Evolutionary conservation across 2,888 invertebrate genomes (phyloP), one percentile per base, ranked within the genome.

Genomic region (Campoletis raptor): DNA sequence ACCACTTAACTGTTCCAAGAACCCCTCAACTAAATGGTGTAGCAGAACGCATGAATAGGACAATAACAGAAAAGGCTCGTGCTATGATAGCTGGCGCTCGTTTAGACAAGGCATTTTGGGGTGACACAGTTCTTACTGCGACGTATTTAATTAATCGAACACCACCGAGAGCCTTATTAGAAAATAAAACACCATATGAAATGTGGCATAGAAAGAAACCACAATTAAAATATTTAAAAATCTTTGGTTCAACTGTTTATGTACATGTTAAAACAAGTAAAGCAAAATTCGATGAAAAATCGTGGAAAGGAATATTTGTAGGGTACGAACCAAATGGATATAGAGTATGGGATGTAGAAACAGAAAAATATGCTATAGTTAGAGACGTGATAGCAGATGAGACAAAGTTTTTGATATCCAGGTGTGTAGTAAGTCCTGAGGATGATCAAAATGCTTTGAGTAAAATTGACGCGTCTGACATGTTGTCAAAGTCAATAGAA

Each of bases 301-400:
- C 92, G 76, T 90, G 88, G 88, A 93, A 93, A 90, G 92, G 89
- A 40, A 92, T 92, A 81, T 77, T 93, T 12, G 89, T 92, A n/a
- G 92, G 92, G 2, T 93, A 91, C 89, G 91, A 90, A 89, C 88
- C 90, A 84, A 93, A 93, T 85, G 93, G 92, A 15, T 93, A 94
- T 90, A 92, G 91, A 90, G 88, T 93, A 66, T 92, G 87, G 89
- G 89, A 93, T 86, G 83, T 89, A 40, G 89, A 92, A 88, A 85
- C 82, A 76, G 86, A 90, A 76, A 91, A 90, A 81, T 92, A 86
- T 88, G 76, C 90, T 3, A 85, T 88, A 77, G 92, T 90, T 12
- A 89, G 92, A 83, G 93, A 94, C 85, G 91, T 92, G 21, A 90
- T 92, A 76, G 87, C 92, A 42, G 92, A 92, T 83, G 93, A 92